Evolutionary conservation across 30 jellyfish, hydroid and myxozoan species (phyloP).

Genomic region (Aurelia sp.): DNA sequence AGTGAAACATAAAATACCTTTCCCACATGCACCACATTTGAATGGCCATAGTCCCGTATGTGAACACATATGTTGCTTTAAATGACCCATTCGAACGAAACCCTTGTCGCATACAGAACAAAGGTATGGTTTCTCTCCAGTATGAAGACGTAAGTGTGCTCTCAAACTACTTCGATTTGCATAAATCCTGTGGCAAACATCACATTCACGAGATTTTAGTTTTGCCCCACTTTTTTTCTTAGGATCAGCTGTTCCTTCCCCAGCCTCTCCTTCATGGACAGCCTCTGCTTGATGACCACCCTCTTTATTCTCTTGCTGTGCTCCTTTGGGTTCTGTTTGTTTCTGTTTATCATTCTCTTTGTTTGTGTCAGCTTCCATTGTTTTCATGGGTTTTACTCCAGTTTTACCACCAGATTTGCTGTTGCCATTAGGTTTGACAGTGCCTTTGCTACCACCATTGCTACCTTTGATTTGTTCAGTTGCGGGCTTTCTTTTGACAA

Average conservation of each 20-base stretch:
- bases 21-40: conserved; percentile 74
- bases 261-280: conserved; percentile 3
- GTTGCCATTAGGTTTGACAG: no score
- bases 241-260: not conserved
- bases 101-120: conserved; percentile 62
- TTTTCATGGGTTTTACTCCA: not conserved
- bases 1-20: conserved; percentile 1
- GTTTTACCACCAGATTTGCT: no score
- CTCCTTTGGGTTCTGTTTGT: not conserved
- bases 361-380: not conserved
- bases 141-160: conserved; percentile 63
- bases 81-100: conserved; percentile 59
- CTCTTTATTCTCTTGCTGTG: no score
- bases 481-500: no score
- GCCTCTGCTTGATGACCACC: not conserved
- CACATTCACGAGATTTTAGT: conserved; percentile 69
- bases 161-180: conserved; percentile 63
- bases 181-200: conserved; percentile 53
- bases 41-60: conserved; percentile 80
- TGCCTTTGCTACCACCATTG: no score
- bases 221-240: conserved; percentile 12
- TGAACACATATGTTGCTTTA: conserved; percentile 62
- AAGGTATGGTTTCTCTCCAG: conserved; percentile 70
- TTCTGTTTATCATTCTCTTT: not conserved
- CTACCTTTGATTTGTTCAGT: no score